phyloP scores from a whole-genome alignment of 2,888 invertebrate species.

The Sabatieria punctata region DNA sequence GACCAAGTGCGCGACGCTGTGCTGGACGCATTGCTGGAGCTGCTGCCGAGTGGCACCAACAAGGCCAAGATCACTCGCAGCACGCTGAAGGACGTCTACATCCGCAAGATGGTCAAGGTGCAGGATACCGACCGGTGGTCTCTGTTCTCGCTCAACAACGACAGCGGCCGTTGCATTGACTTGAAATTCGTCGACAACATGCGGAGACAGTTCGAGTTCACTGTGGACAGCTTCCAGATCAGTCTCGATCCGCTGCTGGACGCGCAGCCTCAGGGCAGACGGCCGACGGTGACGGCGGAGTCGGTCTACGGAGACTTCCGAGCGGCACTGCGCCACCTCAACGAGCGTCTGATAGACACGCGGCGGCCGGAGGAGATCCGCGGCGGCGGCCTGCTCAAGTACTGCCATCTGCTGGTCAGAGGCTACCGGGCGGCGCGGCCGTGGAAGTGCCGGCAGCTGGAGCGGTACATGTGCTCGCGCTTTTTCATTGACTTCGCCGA shows the following conservation, averaged over 20 bases:
- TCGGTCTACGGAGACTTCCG: constrained; percentile 91
- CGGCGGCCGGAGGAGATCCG: constrained; percentile 95
- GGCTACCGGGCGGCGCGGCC: constrained; percentile 76
- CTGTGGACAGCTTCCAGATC: constrained; percentile 98
- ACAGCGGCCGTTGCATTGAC: constrained; percentile 85
- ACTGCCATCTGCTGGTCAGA: constrained; percentile 87
- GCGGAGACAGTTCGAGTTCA: constrained; percentile 97
- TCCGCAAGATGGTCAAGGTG: constrained; percentile 98
- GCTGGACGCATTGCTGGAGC: constrained; percentile 70
- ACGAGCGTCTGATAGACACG: constrained; percentile 91
- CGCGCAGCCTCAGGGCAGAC: constrained; percentile 3
- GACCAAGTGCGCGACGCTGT: constrained; percentile 66
- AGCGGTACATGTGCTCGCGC: constrained; percentile 98
- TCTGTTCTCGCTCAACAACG: constrained; percentile 87
- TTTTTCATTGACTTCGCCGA: constrained; percentile 99
- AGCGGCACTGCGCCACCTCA: constrained; percentile 81
- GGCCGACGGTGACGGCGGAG: constrained; percentile 89
- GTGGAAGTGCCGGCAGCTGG: constrained; percentile 63
- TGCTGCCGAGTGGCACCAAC: constrained; percentile 52
- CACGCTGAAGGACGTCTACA: constrained; percentile 55
- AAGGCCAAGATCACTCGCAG: constrained; percentile 79
- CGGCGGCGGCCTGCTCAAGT: constrained; percentile 93
- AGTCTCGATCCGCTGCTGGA: constrained; percentile 74
- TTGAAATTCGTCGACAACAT: constrained; percentile 97
- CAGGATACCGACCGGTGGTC: constrained; percentile 90